Evolutionary conservation across 2,888 invertebrate genomes (phyloP).

Genomic region (Lomographa bimaculata): DNA sequence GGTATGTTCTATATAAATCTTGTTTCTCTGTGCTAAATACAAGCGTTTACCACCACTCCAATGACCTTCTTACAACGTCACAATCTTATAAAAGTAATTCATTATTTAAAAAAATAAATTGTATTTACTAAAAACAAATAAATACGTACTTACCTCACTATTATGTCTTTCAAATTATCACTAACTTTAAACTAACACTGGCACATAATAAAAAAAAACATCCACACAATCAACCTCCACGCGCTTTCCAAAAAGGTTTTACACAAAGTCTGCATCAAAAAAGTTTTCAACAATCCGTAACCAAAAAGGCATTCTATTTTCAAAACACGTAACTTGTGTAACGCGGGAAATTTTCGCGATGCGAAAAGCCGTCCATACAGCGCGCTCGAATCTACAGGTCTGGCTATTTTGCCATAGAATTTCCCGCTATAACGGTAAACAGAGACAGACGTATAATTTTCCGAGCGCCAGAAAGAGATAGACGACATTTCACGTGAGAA

Average conservation of each 20-base stretch:
- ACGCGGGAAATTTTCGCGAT: slow-evolving; percentile 33
- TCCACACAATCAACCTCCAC: slow-evolving; percentile 41
- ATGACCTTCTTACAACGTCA: no score
- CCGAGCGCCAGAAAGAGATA: slow-evolving; percentile 42
- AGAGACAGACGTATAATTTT: slow-evolving; percentile 38
- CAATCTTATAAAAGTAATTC: no score
- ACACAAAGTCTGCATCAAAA: neutral
- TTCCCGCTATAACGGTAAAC: slow-evolving; percentile 60
- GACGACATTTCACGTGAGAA: slow-evolving; percentile 43
- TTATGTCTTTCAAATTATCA: slow-evolving; percentile 59
- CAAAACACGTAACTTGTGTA: slow-evolving; percentile 26
- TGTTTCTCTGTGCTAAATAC: no score
- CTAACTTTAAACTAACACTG: slow-evolving; percentile 34
- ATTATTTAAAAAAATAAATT: slow-evolving; percentile 1
- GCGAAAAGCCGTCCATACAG: slow-evolving; percentile 54
- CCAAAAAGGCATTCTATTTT: slow-evolving; percentile 7
- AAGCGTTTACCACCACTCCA: no score
- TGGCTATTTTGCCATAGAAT: slow-evolving; percentile 60
- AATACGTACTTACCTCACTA: slow-evolving; percentile 62
- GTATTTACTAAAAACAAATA: no score
- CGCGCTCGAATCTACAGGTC: slow-evolving; percentile 75
- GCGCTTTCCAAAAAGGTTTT: slow-evolving; percentile 9
- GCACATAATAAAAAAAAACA: slow-evolving; percentile 11
- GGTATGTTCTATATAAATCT: no score
- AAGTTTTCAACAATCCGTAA: neutral